Base-by-base conservation (phyloP, 2,797 vertebrate genomes). In the Dendrocincla fuliginosa region DNA sequence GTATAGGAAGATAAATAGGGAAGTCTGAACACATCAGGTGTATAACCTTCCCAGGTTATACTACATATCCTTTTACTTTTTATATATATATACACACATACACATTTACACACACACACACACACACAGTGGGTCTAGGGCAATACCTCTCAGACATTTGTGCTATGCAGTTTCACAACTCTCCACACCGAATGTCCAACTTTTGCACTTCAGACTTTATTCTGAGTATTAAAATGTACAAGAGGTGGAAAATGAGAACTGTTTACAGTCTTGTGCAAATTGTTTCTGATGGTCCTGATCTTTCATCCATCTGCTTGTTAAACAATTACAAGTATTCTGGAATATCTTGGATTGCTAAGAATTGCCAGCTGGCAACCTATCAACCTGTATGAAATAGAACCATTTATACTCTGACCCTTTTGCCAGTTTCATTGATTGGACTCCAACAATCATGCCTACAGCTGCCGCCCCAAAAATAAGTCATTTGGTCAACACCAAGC, bases 31-130 rank as follows among this genome's bases (percentile, higher is more conserved):
- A 73, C 23, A 71, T 41, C 1, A 59, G 53, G 10, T n/a, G 5
- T 44, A 44, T 39, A 59, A 55, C 14, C 49, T 65, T 78, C 44
- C n/a, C 46, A 78, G 9, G 15, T 53, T 87, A 64, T 22, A 13
- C 12, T 74, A 68, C 15, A 5, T 6, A 56, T 7, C 13, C 5
- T 39, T 56, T 39, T 27, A 35, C 28, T 69, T 83, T 44, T n/a
- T n/a, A 30, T 5, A 35, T 32, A 63, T n/a, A 44, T 63, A 63
- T 24, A 42, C 13, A 42, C 6, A 42, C 19, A 55, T 3, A 17
- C 2, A 53, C 3, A 46, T n/a, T 57, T 8, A 47, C 8, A 60
- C 4, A 24, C 6, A 37, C 1, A 12, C 1, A 12, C 1, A 22
- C 2, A 6, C 32, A 50, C 2, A 5, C 39, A 30, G 2, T 2